Conservation (phyloP, 1,140 invertebrate genomes). For the Drosophila arawakana region DNA sequence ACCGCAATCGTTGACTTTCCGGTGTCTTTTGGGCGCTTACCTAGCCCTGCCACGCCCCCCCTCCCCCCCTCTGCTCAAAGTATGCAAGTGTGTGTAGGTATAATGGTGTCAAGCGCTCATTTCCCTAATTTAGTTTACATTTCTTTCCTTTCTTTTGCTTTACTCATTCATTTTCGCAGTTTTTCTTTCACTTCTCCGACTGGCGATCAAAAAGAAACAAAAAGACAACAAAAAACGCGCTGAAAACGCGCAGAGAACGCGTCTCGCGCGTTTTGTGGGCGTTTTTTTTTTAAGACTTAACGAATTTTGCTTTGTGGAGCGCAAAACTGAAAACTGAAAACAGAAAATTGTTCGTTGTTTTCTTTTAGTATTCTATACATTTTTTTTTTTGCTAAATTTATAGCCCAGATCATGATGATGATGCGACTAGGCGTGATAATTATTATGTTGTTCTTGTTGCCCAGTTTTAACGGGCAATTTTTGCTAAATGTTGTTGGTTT, state of each 20-base stretch:
- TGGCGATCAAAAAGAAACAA: slow-evolving; percentile 7
- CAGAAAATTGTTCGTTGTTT: neutral
- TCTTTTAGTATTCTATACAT: neutral
- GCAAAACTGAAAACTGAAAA: slow-evolving; percentile 2
- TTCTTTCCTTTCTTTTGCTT: slow-evolving; percentile 25
- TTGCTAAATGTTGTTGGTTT: slow-evolving; percentile 18
- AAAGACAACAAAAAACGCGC: slow-evolving; percentile 16
- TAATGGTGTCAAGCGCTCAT: slow-evolving; percentile 79
- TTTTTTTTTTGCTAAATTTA: slow-evolving; percentile 48
- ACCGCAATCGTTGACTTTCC: slow-evolving; percentile 55
- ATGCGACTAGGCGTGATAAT: slow-evolving; percentile 13
- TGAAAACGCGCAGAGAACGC: slow-evolving; percentile 16
- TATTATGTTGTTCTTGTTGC: slow-evolving; percentile 21
- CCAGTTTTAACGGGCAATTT: slow-evolving; percentile 50
- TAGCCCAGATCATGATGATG: slow-evolving; percentile 42
- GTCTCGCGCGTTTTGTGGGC: slow-evolving; percentile 31
- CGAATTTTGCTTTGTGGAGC: slow-evolving; percentile 37
- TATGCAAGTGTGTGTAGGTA: neutral
- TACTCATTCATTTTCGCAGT: slow-evolving; percentile 22
- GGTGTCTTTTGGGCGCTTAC: slow-evolving; percentile 47
- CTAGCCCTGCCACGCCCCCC: neutral
- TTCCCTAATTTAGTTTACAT: slow-evolving; percentile 76
- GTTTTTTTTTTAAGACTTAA: slow-evolving; percentile 36
- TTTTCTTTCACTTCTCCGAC: slow-evolving; percentile 22
- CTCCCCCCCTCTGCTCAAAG: neutral